A percentile compares a stretch with the other conserved stretches of the same genome.
phyloP scores from a whole-genome alignment of 2,888 invertebrate genomes.

The Pseudococcus jackbeardsleyi region DNA sequence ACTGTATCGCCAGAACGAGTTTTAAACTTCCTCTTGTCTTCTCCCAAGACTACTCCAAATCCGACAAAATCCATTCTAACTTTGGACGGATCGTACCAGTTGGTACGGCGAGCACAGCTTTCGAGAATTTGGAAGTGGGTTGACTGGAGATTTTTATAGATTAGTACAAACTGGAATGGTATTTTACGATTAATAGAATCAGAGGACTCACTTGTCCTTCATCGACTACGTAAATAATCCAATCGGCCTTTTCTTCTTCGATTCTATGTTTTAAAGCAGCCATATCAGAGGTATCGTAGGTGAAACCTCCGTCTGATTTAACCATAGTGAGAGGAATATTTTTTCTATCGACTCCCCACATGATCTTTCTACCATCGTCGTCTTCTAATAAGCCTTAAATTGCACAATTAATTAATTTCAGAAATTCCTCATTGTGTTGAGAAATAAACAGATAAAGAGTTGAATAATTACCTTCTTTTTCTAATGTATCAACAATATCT shows the following conservation, averaged over 20 bases:
- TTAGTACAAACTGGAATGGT: background rate
- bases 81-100: conserved; percentile 77
- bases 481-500: conserved; percentile 80
- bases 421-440: background rate
- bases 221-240: conserved; percentile 95
- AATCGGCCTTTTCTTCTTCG: conserved; percentile 86
- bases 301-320: conserved; percentile 96
- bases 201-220: conserved; percentile 81
- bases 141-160: conserved; percentile 70
- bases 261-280: conserved; percentile 89
- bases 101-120: conserved; percentile 83
- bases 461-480: conserved; percentile 73
- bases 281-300: conserved; percentile 98
- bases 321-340: conserved; percentile 91
- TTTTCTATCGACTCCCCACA: conserved; percentile 81
- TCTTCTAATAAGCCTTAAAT: conserved; percentile 76
- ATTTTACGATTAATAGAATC: background rate
- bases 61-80: conserved; percentile 90
- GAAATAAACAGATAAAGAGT: background rate
- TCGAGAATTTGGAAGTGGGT: conserved; percentile 82
- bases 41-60: conserved; percentile 97
- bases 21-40: conserved; percentile 99
- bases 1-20: conserved; percentile 97
- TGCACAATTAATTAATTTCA: background rate
- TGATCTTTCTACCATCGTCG: conserved; percentile 86